Conservation (phyloP, 2,797 vertebrate genomes). For the Loriculus beryllinus region DNA sequence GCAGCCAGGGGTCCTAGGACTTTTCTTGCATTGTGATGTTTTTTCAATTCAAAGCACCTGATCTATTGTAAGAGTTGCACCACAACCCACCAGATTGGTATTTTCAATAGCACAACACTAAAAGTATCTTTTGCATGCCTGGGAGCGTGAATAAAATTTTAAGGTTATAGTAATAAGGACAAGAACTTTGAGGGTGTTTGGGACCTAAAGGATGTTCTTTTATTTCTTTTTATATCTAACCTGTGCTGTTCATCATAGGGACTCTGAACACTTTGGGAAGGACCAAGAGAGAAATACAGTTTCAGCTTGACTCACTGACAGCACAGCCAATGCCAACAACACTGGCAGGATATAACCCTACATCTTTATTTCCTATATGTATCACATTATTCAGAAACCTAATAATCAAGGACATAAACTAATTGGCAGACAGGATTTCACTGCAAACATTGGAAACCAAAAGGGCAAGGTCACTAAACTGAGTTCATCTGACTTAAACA, state of each 20-base stretch:
- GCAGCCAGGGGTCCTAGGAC: background rate
- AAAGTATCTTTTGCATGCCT: background rate
- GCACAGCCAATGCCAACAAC: background rate
- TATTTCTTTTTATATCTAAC: background rate
- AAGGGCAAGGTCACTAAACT: background rate
- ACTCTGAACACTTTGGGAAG: background rate
- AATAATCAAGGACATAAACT: background rate
- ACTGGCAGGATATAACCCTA: background rate
- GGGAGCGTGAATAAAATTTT: background rate
- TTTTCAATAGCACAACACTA: background rate
- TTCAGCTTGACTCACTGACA: background rate
- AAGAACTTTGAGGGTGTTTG: background rate
- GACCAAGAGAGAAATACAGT: background rate
- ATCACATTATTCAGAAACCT: background rate
- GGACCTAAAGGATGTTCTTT: background rate
- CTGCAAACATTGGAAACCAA: background rate
- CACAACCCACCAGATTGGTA: background rate
- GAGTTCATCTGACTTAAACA: background rate
- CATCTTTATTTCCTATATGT: background rate
- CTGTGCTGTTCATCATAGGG: background rate
- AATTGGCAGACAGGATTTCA: background rate
- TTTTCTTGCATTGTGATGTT: background rate
- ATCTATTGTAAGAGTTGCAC: background rate
- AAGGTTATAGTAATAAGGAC: background rate
- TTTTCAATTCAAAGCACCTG: background rate